Evolutionary conservation across 1,140 invertebrate genomes (phyloP).

Genomic region (Aplysia californica): DNA sequence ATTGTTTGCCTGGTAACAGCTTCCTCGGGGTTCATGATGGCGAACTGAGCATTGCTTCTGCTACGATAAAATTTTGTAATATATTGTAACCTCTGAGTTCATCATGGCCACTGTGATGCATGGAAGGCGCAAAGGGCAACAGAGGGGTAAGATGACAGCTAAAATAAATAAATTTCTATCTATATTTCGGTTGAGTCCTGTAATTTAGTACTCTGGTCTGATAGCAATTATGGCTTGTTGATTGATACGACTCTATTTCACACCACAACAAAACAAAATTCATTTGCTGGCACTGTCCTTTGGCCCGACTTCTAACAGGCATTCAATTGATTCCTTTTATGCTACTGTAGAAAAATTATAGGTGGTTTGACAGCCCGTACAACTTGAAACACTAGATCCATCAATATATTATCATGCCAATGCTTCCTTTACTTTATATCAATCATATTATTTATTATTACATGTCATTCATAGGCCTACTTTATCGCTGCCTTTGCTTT

Average conservation of each 20-base stretch:
- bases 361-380: neutral
- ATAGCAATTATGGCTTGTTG: no score
- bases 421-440: neutral
- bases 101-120: conserved; percentile 59
- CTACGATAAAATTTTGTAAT: neutral
- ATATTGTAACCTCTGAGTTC: no score
- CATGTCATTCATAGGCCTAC: neutral
- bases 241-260: no score
- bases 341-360: neutral
- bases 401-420: neutral
- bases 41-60: neutral
- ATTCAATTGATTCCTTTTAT: no score
- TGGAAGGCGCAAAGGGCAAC: conserved; percentile 53
- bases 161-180: no score
- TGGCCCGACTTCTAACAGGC: no score
- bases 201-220: neutral
- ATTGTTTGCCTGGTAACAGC: conserved; percentile 38
- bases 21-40: neutral
- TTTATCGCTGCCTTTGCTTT: no score
- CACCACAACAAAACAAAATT: no score
- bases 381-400: neutral
- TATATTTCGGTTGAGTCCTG: neutral
- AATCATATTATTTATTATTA: neutral
- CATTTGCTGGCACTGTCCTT: no score
- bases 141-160: conserved; percentile 40